Conservation (phyloP, 2,888 invertebrate species). For the Cantharis rufa region DNA sequence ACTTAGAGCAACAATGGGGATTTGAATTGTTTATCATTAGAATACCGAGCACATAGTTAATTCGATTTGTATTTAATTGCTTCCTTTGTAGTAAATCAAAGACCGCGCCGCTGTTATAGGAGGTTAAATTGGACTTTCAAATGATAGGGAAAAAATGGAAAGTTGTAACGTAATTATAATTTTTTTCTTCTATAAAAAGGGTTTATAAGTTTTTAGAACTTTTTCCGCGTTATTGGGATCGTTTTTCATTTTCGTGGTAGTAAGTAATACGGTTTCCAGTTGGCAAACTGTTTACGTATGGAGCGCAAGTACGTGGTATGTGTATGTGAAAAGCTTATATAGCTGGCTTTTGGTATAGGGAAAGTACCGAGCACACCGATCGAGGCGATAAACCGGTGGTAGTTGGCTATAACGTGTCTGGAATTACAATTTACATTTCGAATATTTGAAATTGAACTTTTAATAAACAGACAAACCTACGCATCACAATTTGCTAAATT, state of each 20-base stretch:
- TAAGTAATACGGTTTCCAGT: constrained; percentile 15
- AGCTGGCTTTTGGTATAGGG: background rate
- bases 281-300: constrained; percentile 23
- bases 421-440: constrained; percentile 12
- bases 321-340: constrained; percentile 17
- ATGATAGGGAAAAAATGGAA: background rate
- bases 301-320: constrained; percentile 20
- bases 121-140: background rate
- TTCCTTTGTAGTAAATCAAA: background rate
- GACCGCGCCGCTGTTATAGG: background rate
- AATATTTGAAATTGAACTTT: constrained; percentile 13
- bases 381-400: constrained; percentile 22
- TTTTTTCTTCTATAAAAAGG: background rate
- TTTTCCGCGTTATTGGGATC: constrained; percentile 3
- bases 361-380: constrained; percentile 13
- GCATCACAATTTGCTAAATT: background rate
- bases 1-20: constrained; percentile 5
- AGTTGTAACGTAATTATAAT: background rate
- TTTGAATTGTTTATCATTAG: constrained; percentile 12
- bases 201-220: background rate
- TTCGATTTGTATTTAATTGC: constrained; percentile 1
- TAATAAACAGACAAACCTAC: constrained; percentile 1
- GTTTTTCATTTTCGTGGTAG: constrained; percentile 15
- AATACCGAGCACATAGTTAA: constrained; percentile 4
- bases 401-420: constrained; percentile 15